Percentiles rank a stretch among this genome's conserved stretches.
phyloP scores from a whole-genome alignment of 37 sponge, comb jelly and placozoan genomes.

The Oopsacas minuta region DNA sequence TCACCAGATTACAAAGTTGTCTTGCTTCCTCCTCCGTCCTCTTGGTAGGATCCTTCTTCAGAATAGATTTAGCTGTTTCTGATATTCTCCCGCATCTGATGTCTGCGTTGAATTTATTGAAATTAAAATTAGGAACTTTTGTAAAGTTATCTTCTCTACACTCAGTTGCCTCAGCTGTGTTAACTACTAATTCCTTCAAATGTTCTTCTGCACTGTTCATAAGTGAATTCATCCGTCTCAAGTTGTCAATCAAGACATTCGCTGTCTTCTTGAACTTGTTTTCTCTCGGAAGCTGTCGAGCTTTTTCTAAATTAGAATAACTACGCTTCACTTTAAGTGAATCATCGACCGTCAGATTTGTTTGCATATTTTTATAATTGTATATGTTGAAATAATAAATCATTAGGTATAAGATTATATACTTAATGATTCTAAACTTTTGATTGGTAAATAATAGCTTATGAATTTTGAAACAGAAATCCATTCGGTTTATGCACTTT shows the following conservation, averaged over 20 bases:
- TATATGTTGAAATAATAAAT: no score
- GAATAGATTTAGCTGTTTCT: slow-evolving; percentile 3
- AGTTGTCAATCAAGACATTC: neutral
- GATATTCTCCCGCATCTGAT: neutral
- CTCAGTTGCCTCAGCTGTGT: neutral
- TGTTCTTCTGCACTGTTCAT: slow-evolving; percentile 7
- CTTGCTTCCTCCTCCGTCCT: slow-evolving; percentile 3
- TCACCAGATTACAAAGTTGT: slow-evolving; percentile 9
- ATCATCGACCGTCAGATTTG: neutral
- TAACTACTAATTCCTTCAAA: slow-evolving; percentile 1
- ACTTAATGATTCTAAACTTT: no score
- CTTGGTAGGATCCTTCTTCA: neutral
- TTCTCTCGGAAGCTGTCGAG: neutral
- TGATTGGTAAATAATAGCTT: no score
- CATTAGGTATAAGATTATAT: no score
- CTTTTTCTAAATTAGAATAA: neutral
- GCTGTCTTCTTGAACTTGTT: neutral
- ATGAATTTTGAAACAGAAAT: no score
- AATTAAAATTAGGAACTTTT: neutral
- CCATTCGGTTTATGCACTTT: no score
- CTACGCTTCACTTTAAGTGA: neutral
- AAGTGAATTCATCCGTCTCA: slow-evolving; percentile 5
- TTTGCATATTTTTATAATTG: slow-evolving; percentile 13
- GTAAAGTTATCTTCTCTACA: neutral
- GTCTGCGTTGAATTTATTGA: slow-evolving; percentile 1